Percentiles rank a stretch among this genome's conserved stretches.
Conservation (phyloP, 23 tunicate species). For the Corella eumyota region DNA sequence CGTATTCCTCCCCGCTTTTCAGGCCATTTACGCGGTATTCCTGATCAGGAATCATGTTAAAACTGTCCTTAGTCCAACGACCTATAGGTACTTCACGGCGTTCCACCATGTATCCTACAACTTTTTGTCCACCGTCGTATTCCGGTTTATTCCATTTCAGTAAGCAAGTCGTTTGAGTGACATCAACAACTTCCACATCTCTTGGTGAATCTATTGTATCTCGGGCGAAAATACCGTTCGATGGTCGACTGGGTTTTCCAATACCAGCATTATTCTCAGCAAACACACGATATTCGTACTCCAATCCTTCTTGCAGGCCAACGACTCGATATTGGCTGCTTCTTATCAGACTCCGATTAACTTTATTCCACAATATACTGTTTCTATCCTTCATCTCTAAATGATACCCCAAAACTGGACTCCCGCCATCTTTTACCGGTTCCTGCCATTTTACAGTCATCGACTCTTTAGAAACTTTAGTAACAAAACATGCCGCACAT, state of each 20-base stretch:
- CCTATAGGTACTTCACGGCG: conserved; percentile 19
- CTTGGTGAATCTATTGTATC: conserved; percentile 41
- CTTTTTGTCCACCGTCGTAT: conserved; percentile 48
- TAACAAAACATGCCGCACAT: conserved; percentile 13
- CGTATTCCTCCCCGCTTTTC: conserved; percentile 28
- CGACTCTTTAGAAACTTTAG: conserved; percentile 13
- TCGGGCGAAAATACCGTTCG: conserved; percentile 14
- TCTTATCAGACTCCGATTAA: conserved; percentile 27
- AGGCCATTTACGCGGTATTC: conserved; percentile 37
- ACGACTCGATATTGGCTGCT: conserved; percentile 14
- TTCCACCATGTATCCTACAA: conserved; percentile 47
- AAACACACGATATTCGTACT: conserved; percentile 48
- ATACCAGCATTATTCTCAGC: conserved; percentile 49
- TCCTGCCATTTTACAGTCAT: conserved; percentile 41
- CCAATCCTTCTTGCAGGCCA: conserved; percentile 53
- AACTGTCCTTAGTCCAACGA: conserved; percentile 43
- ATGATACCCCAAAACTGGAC: conserved; percentile 34
- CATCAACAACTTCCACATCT: conserved; percentile 25
- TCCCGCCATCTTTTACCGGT: conserved; percentile 43
- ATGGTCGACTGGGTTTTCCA: conserved; percentile 21
- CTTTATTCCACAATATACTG: conserved; percentile 42
- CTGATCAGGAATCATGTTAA: conserved; percentile 19
- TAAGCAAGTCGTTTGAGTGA: conserved; percentile 23
- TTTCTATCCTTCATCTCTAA: conserved; percentile 35
- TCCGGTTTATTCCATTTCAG: conserved; percentile 44